These are phyloP conservation scores for Scaptomyza graminum DNA, from an alignment of 1,140 invertebrate genomes.

Conservation along the genomic window DNA sequence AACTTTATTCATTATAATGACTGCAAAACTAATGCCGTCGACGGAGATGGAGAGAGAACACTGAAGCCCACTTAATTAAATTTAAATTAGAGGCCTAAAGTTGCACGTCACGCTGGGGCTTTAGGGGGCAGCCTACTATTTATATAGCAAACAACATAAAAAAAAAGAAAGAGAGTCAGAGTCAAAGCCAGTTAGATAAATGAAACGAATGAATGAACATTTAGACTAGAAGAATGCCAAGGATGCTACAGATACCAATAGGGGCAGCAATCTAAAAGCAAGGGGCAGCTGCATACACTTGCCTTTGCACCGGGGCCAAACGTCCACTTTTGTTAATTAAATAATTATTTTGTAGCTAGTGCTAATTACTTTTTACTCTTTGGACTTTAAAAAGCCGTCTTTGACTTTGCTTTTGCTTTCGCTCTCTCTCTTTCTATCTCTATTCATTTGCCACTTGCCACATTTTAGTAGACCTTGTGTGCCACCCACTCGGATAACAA, in stretches of 20 bases:
- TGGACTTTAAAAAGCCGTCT: conserved; percentile 15
- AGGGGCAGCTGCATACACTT: conserved; percentile 24
- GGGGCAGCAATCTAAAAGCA: neutral
- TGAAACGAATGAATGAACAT: conserved; percentile 76
- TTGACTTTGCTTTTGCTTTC: conserved; percentile 19
- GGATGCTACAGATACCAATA: neutral
- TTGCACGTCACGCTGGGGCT: conserved; percentile 71
- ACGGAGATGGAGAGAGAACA: conserved; percentile 10
- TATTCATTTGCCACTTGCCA: conserved; percentile 57
- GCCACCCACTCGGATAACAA: conserved; percentile 36
- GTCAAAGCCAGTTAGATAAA: conserved; percentile 62
- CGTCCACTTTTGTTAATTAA: conserved; percentile 79
- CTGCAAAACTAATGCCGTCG: conserved; percentile 67
- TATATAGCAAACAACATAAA: conserved; percentile 35
- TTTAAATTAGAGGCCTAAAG: conserved; percentile 81
- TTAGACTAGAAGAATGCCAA: conserved; percentile 42
- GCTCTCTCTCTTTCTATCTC: conserved; percentile 22
- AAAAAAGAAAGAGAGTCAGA: conserved; percentile 8
- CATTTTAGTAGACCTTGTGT: conserved; percentile 26
- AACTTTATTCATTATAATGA: conserved; percentile 79
- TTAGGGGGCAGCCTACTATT: conserved; percentile 55
- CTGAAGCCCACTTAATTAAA: conserved; percentile 76
- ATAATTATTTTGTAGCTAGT: conserved; percentile 81
- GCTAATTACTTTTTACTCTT: conserved; percentile 72
- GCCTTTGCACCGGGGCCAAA: conserved; percentile 22